Evolutionary conservation across 2,888 invertebrate genomes (phyloP).

Genomic region (Ashinkailepas kermadecensis): DNA sequence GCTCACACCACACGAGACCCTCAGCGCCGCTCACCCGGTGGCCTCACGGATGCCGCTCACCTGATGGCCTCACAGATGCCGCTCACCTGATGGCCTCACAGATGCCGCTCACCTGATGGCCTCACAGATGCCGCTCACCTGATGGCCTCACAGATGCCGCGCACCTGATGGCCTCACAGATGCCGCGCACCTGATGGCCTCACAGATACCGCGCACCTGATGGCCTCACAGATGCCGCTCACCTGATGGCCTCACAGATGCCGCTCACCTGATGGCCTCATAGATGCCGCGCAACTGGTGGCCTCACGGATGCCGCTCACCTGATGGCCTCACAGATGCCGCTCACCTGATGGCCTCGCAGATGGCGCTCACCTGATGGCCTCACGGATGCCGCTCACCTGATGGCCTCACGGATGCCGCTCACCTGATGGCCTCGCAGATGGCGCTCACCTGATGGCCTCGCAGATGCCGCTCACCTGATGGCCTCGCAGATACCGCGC

Average conservation of each 20-base stretch:
- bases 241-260: too few relatives aligned
- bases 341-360: constrained; percentile 82
- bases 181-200: constrained; percentile 66
- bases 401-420: not conserved
- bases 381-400: too few relatives aligned
- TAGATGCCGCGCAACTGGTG: constrained; percentile 95
- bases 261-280: constrained; percentile 72
- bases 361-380: constrained; percentile 98
- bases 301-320: too few relatives aligned
- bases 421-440: constrained; percentile 88
- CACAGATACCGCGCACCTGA: constrained; percentile 98
- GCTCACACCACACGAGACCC: too few relatives aligned
- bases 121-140: constrained; percentile 42
- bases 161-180: constrained; percentile 53
- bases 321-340: not conserved
- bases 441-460: constrained; percentile 41
- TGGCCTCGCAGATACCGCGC: constrained; percentile 96
- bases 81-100: too few relatives aligned
- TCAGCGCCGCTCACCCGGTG: too few relatives aligned
- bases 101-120: too few relatives aligned
- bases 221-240: too few relatives aligned
- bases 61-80: constrained; percentile 97
- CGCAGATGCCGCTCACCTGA: constrained; percentile 48
- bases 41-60: constrained; percentile 38
- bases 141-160: constrained; percentile 98